Evolutionary conservation across 2,113 vertebrate species (phyloP).

Genomic region (Myxocyprinus asiaticus): DNA sequence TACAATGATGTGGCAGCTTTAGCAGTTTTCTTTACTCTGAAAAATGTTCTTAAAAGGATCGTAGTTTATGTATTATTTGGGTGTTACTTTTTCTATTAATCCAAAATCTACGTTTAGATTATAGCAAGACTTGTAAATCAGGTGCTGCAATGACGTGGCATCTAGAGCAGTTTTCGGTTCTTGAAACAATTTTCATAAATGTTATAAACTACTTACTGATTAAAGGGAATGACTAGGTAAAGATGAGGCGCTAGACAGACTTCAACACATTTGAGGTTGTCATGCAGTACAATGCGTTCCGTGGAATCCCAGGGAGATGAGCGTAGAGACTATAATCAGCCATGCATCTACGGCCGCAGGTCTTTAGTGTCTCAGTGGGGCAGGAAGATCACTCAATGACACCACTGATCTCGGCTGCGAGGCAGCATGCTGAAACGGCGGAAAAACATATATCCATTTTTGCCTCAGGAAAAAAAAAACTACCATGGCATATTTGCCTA

Average conservation of each 20-base stretch:
- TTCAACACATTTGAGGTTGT: not conserved
- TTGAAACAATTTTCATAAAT: not conserved
- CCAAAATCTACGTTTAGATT: not conserved
- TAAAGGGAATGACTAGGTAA: not conserved
- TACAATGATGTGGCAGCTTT: not conserved
- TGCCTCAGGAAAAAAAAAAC: not conserved
- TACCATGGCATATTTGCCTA: slow-evolving; percentile 1
- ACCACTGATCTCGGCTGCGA: not conserved
- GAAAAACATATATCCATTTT: not conserved
- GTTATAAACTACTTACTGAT: not conserved
- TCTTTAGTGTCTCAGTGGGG: not conserved
- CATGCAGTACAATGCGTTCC: not conserved
- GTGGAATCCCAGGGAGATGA: not conserved
- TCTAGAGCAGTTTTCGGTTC: not conserved
- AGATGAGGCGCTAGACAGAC: not conserved
- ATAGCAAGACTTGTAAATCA: not conserved
- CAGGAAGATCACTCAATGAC: slow-evolving; percentile 1
- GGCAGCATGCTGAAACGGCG: not conserved
- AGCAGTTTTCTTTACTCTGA: not conserved
- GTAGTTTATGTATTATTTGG: not conserved
- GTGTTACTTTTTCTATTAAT: slow-evolving; percentile 18
- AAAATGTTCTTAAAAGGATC: not conserved
- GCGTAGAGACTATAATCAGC: not conserved
- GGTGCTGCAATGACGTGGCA: slow-evolving; percentile 1
- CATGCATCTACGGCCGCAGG: not conserved